Conservation (phyloP, 2,113 vertebrate species). For the Xenopus borealis region DNA sequence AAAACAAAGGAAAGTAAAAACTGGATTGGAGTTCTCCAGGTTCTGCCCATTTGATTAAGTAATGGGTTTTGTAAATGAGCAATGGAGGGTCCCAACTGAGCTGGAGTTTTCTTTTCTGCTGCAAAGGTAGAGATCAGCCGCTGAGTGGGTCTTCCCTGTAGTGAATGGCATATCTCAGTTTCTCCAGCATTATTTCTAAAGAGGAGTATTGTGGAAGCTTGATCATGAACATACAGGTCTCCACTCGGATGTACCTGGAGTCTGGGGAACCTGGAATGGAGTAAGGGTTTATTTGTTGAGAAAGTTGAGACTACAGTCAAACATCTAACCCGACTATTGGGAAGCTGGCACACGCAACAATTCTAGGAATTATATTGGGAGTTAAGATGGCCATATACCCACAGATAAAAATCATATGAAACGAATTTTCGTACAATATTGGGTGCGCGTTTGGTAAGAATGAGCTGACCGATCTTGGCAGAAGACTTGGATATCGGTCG, state of each 20-base stretch:
- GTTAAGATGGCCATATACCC: too few relatives aligned
- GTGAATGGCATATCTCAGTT: slow-evolving; percentile 93
- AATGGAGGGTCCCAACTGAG: slow-evolving; percentile 16
- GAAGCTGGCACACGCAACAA: too few relatives aligned
- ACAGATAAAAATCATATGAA: too few relatives aligned
- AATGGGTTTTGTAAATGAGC: slow-evolving; percentile 38
- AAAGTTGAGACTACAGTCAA: too few relatives aligned
- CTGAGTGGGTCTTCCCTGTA: slow-evolving; percentile 97
- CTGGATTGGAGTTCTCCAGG: slow-evolving; percentile 50
- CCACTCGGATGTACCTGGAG: slow-evolving; percentile 89
- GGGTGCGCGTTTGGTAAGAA: too few relatives aligned
- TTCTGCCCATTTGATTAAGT: slow-evolving; percentile 43
- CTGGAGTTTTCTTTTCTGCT: background rate
- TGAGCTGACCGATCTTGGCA: too few relatives aligned
- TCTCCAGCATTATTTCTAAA: slow-evolving; percentile 92
- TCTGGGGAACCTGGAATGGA: slow-evolving; percentile 79
- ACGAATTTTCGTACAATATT: too few relatives aligned
- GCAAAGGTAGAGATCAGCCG: slow-evolving; percentile 66
- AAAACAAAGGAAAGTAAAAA: slow-evolving; percentile 39
- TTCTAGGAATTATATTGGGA: too few relatives aligned
- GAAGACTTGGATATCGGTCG: too few relatives aligned
- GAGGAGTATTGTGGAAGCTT: slow-evolving; percentile 97
- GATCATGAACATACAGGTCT: slow-evolving; percentile 99
- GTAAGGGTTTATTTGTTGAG: too few relatives aligned
- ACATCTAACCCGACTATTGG: too few relatives aligned